Percentiles rank a stretch among this genome's conserved stretches.
phyloP scores from a whole-genome alignment of 2,113 vertebrate genomes.

The Addax nasomaculatus region DNA sequence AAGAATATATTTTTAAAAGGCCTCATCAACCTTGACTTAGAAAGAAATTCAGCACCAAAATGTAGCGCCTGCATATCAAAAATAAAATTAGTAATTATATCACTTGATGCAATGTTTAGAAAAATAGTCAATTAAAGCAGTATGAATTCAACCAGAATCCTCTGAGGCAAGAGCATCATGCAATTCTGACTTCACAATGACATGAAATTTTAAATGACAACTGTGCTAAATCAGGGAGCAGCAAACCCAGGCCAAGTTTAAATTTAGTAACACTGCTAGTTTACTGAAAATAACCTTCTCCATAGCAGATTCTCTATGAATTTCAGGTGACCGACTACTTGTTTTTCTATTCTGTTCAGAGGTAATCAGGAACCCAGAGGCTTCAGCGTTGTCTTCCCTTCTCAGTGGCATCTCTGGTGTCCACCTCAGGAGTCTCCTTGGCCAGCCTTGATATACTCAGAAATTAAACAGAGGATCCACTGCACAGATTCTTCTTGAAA shows the following conservation, averaged over 20 bases:
- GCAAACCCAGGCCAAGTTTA: constrained; percentile 56
- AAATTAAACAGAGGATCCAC: constrained; percentile 25
- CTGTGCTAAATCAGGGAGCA: constrained; percentile 51
- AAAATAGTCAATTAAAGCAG: constrained; percentile 33
- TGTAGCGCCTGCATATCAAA: constrained; percentile 33
- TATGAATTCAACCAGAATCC: not conserved
- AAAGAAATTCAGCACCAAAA: constrained; percentile 34
- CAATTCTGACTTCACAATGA: constrained; percentile 59
- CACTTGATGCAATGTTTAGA: constrained; percentile 32
- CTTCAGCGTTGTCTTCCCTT: constrained; percentile 48
- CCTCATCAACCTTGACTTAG: constrained; percentile 15
- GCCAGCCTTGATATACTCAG: constrained; percentile 56
- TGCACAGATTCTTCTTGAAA: constrained; percentile 56
- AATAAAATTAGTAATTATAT: constrained; percentile 37
- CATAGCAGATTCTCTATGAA: constrained; percentile 12
- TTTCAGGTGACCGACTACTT: constrained; percentile 48
- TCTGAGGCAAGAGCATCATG: not conserved
- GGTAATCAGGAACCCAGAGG: not conserved
- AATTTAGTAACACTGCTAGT: constrained; percentile 66
- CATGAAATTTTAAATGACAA: constrained; percentile 66
- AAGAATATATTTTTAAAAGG: constrained; percentile 32
- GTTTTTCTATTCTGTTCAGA: constrained; percentile 68
- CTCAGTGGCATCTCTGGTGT: constrained; percentile 39
- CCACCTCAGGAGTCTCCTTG: constrained; percentile 18
- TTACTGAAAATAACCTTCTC: constrained; percentile 60